Evolutionary conservation across 2,888 invertebrate species (phyloP).

Genomic region (Himalopsyche japonica): DNA sequence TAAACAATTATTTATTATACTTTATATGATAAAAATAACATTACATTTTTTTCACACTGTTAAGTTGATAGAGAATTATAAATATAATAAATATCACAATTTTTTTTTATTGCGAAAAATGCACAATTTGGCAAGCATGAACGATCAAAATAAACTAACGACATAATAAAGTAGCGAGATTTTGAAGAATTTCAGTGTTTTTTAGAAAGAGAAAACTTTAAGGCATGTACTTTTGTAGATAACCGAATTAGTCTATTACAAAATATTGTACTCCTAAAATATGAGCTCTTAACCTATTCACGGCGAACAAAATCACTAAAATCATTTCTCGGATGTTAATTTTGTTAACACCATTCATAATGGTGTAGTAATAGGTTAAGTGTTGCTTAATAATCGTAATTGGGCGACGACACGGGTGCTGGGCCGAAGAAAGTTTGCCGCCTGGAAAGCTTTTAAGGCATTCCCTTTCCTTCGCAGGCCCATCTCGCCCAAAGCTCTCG

Average conservation of each 20-base stretch:
- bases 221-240: not conserved
- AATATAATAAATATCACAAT: too few species aligned
- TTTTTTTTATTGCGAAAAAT: too few species aligned
- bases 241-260: not conserved
- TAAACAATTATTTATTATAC: too few species aligned
- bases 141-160: too few species aligned
- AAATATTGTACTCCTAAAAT: not conserved
- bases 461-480: constrained; percentile 2
- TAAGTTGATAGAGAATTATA: too few species aligned
- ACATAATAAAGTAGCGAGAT: too few species aligned
- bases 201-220: too few species aligned
- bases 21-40: too few species aligned
- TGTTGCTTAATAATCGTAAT: constrained; percentile 33
- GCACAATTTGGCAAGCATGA: too few species aligned
- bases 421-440: not conserved
- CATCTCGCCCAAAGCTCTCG: not conserved
- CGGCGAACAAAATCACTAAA: not conserved
- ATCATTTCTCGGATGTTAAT: constrained; percentile 11
- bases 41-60: too few species aligned
- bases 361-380: constrained; percentile 32
- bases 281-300: not conserved
- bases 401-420: constrained; percentile 13
- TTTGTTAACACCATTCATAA: constrained; percentile 22
- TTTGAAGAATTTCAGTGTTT: too few species aligned
- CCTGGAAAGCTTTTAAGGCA: constrained; percentile 32